A percentile compares a stretch with the other conserved stretches of the same genome.
Conservation (phyloP, 1,140 invertebrate genomes). For the Meteorus sp. region DNA sequence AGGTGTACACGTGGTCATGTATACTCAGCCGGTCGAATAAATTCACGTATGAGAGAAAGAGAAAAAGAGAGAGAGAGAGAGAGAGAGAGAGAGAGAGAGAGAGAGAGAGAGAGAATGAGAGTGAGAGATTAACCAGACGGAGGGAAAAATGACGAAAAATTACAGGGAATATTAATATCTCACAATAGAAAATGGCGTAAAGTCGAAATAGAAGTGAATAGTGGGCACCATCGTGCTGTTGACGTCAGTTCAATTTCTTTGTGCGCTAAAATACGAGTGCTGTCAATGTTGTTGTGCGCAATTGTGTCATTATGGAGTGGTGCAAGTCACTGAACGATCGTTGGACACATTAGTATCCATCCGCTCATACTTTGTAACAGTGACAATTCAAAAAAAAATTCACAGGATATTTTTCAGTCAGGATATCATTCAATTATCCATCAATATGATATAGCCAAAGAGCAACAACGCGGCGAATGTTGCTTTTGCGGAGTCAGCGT, state of each 20-base stretch:
- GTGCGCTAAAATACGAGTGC: not conserved
- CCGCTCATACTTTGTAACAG: conserved; percentile 32
- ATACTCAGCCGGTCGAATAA: conserved; percentile 4
- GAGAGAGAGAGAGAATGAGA: no score
- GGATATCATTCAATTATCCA: conserved; percentile 59
- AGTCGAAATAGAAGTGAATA: conserved; percentile 18
- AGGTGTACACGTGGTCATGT: no score
- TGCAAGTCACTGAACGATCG: conserved; percentile 16
- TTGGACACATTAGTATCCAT: conserved; percentile 24
- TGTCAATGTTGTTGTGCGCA: no score
- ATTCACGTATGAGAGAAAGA: not conserved
- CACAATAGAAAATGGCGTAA: not conserved
- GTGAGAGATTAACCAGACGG: no score
- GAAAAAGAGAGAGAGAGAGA: no score
- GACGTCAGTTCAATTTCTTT: conserved; percentile 4
- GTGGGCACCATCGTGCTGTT: not conserved
- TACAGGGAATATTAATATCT: no score
- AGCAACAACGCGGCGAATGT: not conserved
- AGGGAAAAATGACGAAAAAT: no score
- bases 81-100: no score
- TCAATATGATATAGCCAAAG: conserved; percentile 54
- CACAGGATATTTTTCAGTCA: conserved; percentile 49
- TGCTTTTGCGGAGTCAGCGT: conserved; percentile 47
- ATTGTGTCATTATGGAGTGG: not conserved
- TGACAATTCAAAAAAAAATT: conserved; percentile 50